phyloP scores from a whole-genome alignment of 53 echinoderm and acorn worm species.

The Arbacia lixula region DNA sequence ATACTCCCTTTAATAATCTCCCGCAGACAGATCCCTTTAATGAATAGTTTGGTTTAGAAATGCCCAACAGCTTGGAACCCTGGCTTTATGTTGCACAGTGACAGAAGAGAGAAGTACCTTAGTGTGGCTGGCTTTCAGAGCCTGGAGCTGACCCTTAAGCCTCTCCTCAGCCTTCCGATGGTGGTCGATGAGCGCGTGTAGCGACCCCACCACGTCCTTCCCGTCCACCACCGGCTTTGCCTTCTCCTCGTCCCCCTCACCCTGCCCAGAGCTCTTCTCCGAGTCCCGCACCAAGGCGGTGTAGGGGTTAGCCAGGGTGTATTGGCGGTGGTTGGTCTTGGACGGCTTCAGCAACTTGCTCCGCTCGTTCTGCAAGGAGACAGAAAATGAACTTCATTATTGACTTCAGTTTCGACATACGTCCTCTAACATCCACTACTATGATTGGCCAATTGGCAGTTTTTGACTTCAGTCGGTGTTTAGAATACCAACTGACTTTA shows the following conservation, averaged over 20 bases:
- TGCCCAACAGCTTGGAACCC: too few species aligned
- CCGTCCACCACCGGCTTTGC: constrained; percentile 60
- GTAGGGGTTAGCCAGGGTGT: constrained; percentile 86
- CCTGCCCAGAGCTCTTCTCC: constrained; percentile 50
- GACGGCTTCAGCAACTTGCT: constrained; percentile 72
- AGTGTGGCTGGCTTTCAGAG: constrained; percentile 78
- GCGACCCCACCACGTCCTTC: constrained; percentile 59
- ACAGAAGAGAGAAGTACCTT: too few species aligned
- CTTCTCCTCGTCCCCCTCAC: constrained; percentile 62
- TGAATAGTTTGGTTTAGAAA: too few species aligned
- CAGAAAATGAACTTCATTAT: not conserved
- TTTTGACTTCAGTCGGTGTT: not conserved
- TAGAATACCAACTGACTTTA: too few species aligned
- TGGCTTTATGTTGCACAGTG: too few species aligned
- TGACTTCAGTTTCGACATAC: not conserved
- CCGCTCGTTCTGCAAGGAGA: constrained; percentile 71
- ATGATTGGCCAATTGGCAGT: constrained; percentile 3
- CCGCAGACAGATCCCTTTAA: too few species aligned
- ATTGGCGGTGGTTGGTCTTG: constrained; percentile 69
- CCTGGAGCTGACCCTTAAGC: constrained; percentile 75
- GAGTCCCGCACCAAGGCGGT: constrained; percentile 83
- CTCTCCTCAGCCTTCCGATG: constrained; percentile 88
- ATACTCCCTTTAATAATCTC: too few species aligned
- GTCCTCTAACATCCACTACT: not conserved
- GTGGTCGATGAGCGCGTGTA: constrained; percentile 82